Conservation (phyloP, 2,113 vertebrate genomes). For the Melanerpes formicivorus region DNA sequence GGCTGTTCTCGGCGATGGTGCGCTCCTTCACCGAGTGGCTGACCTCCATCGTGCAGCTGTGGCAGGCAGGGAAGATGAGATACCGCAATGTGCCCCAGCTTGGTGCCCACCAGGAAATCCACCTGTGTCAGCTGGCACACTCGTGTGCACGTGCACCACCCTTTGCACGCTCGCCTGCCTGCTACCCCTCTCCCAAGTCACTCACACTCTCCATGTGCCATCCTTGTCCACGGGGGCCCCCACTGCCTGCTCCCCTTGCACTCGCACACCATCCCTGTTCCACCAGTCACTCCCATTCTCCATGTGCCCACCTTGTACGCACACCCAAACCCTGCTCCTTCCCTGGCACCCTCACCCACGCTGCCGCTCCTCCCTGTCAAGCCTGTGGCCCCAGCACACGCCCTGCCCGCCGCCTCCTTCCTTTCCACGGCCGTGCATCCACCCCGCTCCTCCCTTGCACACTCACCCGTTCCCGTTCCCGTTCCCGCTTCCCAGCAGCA, state of each 20-base stretch:
- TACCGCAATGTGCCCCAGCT: accelerated
- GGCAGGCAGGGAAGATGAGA: not conserved
- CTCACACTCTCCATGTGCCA: not conserved
- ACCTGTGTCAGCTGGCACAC: not conserved
- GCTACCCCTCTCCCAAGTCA: not conserved
- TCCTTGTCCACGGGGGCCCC: not conserved
- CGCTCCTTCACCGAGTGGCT: constrained; percentile 91
- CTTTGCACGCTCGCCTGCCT: not conserved
- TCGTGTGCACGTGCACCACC: accelerated
- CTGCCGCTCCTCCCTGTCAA: no score
- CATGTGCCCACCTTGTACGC: not conserved
- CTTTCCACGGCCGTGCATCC: not conserved
- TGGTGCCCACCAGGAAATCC: not conserved
- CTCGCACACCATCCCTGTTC: not conserved
- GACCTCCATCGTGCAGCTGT: constrained; percentile 73
- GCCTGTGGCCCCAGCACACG: no score
- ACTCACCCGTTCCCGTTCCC: not conserved
- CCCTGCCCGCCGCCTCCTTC: not conserved
- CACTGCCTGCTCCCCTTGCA: not conserved
- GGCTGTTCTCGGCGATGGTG: constrained; percentile 93
- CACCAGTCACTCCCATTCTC: not conserved
- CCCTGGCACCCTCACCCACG: not conserved
- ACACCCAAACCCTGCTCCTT: not conserved
- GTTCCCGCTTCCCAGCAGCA: not conserved
- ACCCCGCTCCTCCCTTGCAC: not conserved